A percentile compares a stretch with the other conserved stretches of the same genome.
Conservation (phyloP, 2,888 invertebrate species). For the Frankliniella fusca region DNA sequence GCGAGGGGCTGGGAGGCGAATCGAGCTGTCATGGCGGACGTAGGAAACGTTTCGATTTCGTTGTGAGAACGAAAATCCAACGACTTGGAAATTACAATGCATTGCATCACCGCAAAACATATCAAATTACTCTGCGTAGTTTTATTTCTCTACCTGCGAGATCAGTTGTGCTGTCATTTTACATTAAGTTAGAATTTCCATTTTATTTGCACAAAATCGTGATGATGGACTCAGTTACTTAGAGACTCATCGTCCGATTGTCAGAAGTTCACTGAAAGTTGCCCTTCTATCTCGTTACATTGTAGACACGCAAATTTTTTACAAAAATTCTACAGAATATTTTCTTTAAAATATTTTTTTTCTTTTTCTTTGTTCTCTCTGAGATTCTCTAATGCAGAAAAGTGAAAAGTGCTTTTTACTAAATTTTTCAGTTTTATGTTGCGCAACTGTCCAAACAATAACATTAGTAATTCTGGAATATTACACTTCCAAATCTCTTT, state of each 20-base stretch:
- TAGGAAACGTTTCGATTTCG: not conserved
- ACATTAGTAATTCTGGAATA: not conserved
- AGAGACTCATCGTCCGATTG: not conserved
- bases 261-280: not conserved
- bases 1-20: not conserved
- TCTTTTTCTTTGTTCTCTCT: not conserved
- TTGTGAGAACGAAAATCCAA: not conserved
- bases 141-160: not conserved
- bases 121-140: not conserved
- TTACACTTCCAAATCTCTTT: not conserved
- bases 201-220: not conserved
- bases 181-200: not conserved
- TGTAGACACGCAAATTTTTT: too few species aligned
- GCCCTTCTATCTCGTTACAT: too few species aligned
- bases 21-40: conserved; percentile 1
- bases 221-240: not conserved
- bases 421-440: not conserved
- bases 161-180: not conserved
- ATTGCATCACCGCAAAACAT: not conserved
- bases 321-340: too few species aligned
- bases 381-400: not conserved
- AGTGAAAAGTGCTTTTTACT: too few species aligned
- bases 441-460: not conserved
- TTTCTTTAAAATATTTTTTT: too few species aligned
- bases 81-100: not conserved